Evolutionary conservation across 1,140 invertebrate genomes (phyloP).

Genomic region (Patella vulgata): DNA sequence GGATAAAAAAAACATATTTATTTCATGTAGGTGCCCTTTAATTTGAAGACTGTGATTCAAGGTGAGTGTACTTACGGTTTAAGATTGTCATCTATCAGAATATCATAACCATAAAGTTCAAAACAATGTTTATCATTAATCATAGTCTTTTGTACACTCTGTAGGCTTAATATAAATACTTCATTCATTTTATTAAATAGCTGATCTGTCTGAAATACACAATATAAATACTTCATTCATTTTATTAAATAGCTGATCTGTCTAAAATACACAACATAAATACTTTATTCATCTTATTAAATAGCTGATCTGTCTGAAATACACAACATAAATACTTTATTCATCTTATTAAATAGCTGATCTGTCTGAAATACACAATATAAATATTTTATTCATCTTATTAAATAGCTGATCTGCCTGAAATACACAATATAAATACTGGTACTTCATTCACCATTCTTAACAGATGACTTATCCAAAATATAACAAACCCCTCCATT

Average conservation of each 20-base stretch:
- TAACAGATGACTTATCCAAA: too few relatives aligned
- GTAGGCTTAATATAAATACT: constrained; percentile 66
- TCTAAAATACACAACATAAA: constrained; percentile 60
- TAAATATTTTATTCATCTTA: constrained; percentile 61
- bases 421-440: neutral
- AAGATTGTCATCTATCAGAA: constrained; percentile 64
- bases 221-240: neutral
- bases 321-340: constrained; percentile 65
- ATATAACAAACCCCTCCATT: neutral
- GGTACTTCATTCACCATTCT: too few relatives aligned
- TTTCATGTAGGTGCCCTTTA: too few relatives aligned
- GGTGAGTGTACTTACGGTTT: constrained; percentile 55
- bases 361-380: constrained; percentile 43
- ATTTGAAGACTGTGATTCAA: too few relatives aligned
- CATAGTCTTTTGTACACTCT: constrained; percentile 63
- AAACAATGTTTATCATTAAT: constrained; percentile 69
- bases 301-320: constrained; percentile 54
- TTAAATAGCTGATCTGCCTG: constrained; percentile 59
- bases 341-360: constrained; percentile 60
- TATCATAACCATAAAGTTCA: constrained; percentile 69
- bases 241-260: neutral
- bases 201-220: constrained; percentile 46
- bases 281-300: constrained; percentile 64
- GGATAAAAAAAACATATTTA: too few relatives aligned
- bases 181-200: constrained; percentile 63